Conservation (phyloP, 2,888 invertebrate species). For the Priocnemis perturbator region DNA sequence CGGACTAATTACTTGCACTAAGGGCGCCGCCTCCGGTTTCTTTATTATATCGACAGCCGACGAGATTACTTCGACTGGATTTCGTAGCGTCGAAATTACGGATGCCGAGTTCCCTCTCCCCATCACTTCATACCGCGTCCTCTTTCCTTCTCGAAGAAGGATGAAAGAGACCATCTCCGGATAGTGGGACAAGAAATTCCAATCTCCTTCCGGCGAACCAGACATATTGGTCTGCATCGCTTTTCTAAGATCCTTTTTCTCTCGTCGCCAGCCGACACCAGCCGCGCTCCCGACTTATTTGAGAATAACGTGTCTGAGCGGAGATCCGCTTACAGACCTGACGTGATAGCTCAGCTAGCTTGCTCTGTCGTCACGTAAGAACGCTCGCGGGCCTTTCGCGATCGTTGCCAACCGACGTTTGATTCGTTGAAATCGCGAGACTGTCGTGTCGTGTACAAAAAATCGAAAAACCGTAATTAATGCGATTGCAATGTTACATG, state of each 20-base stretch:
- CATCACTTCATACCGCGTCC: background rate
- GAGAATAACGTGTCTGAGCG: constrained; percentile 10
- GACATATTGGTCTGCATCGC: constrained; percentile 20
- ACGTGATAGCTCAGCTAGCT: background rate
- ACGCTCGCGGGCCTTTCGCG: no score
- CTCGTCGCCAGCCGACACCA: background rate
- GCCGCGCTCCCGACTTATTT: constrained; percentile 8
- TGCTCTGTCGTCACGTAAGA: no score
- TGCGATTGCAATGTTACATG: no score
- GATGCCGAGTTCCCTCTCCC: constrained; percentile 1
- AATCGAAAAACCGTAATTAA: no score
- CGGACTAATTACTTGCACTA: constrained; percentile 1
- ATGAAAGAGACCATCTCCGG: background rate
- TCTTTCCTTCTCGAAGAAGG: background rate
- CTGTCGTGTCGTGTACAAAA: no score
- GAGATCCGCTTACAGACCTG: constrained; percentile 9
- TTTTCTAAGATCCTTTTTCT: constrained; percentile 17
- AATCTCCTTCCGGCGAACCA: constrained; percentile 15
- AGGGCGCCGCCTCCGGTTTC: background rate
- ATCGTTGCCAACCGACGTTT: no score
- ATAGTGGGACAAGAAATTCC: constrained; percentile 7
- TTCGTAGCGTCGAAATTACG: constrained; percentile 16
- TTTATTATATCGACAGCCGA: constrained; percentile 1
- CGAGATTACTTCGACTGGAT: constrained; percentile 14
- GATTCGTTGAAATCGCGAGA: no score